Conservation (phyloP, 2,888 invertebrate genomes). For the Gastrophysa polygoni region DNA sequence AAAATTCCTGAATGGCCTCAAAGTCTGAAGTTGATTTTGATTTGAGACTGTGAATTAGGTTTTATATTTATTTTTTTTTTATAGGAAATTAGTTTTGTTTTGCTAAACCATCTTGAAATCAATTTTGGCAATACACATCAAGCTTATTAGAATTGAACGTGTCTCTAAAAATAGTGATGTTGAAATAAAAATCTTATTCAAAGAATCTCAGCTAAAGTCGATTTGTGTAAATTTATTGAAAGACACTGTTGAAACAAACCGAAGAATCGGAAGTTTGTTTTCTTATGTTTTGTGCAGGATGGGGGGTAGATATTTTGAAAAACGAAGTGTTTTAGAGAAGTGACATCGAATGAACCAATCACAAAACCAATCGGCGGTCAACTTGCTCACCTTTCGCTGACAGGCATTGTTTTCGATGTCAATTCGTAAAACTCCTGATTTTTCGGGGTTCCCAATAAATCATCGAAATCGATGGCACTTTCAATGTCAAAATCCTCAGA, state of each 20-base stretch:
- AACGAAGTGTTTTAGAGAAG: slow-evolving; percentile 13
- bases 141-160: slow-evolving; percentile 39
- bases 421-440: slow-evolving; percentile 69
- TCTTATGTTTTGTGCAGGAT: slow-evolving; percentile 21
- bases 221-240: too few relatives aligned
- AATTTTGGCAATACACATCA: slow-evolving; percentile 41
- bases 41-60: too few relatives aligned
- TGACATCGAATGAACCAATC: slow-evolving; percentile 28
- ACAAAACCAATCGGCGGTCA: slow-evolving; percentile 26
- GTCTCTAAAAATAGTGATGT: slow-evolving; percentile 36
- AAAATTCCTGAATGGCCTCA: too few relatives aligned
- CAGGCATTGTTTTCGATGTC: slow-evolving; percentile 65
- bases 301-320: neutral
- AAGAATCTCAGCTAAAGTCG: slow-evolving; percentile 10
- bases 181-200: slow-evolving; percentile 31
- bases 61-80: too few relatives aligned
- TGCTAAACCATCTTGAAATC: slow-evolving; percentile 19
- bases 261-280: neutral
- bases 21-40: too few relatives aligned
- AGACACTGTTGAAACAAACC: too few relatives aligned
- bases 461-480: slow-evolving; percentile 60
- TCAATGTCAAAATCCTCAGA: slow-evolving; percentile 61
- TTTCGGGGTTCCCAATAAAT: slow-evolving; percentile 60
- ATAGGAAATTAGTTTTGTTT: slow-evolving; percentile 16
- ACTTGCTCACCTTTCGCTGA: slow-evolving; percentile 64